These are phyloP conservation scores for Clarias fuscus DNA, from an alignment of 2,797 vertebrate genomes.

Conservation along the genomic window DNA sequence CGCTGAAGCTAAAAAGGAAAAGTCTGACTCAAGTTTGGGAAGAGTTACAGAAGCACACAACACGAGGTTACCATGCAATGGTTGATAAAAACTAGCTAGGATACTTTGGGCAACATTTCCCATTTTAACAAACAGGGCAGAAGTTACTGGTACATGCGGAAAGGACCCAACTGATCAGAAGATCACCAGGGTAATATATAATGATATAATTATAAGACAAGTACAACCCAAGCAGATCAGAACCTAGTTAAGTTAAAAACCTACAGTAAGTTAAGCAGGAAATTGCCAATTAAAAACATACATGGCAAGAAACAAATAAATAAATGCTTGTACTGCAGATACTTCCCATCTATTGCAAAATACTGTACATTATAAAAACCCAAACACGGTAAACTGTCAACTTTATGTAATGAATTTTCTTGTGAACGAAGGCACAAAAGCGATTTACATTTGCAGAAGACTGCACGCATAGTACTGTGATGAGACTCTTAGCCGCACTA, in stretches of 20 bases:
- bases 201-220: no score
- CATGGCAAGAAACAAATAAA: background rate
- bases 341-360: background rate
- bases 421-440: no score
- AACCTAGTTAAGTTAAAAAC: background rate
- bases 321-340: background rate
- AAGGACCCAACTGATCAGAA: background rate
- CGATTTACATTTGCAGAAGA: no score
- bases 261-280: background rate
- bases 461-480: no score
- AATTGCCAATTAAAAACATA: background rate
- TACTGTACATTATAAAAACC: background rate
- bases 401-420: no score
- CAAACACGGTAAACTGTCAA: no score
- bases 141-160: background rate
- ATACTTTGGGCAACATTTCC: background rate
- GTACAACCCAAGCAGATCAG: background rate
- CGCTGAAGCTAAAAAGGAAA: background rate
- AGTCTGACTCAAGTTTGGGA: background rate
- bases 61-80: background rate
- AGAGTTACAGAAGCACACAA: conserved; percentile 10
- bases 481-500: no score
- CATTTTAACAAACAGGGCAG: background rate
- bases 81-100: conserved; percentile 1
- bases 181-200: no score